phyloP scores from a whole-genome alignment of 2,113 vertebrate genomes.

The Engraulis encrasicolus region DNA sequence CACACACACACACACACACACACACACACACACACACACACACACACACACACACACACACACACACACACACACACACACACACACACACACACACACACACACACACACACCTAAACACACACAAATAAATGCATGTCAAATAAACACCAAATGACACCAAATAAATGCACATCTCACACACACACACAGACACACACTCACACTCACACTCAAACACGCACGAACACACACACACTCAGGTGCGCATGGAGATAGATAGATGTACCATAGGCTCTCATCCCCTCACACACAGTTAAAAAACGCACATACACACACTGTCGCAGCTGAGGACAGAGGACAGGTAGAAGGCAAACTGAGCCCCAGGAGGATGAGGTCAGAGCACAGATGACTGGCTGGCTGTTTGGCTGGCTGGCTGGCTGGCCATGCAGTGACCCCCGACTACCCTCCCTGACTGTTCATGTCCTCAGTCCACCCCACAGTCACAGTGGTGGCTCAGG shows the following conservation, averaged over 20 bases:
- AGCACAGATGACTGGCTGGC: background rate
- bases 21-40: background rate
- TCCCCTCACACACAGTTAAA: too few species aligned
- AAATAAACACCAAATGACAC: too few species aligned
- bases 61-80: background rate
- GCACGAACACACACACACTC: background rate
- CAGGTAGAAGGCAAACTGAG: background rate
- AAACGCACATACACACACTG: background rate
- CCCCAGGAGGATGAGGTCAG: background rate
- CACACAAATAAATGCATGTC: background rate
- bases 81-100: conserved; percentile 1
- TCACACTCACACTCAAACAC: background rate
- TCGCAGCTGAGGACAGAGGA: too few species aligned
- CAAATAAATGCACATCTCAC: too few species aligned
- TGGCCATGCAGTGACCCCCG: background rate
- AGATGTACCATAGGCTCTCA: too few species aligned
- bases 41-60: background rate
- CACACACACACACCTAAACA: background rate
- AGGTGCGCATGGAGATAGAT: too few species aligned
- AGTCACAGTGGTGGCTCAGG: too few species aligned
- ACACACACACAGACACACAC: background rate
- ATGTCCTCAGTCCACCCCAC: background rate
- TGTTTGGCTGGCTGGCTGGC: background rate
- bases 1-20: background rate
- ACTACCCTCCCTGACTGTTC: background rate